These are phyloP conservation scores for Micrasema longulum DNA, from an alignment of 1,140 invertebrate species.

Conservation along the genomic window DNA sequence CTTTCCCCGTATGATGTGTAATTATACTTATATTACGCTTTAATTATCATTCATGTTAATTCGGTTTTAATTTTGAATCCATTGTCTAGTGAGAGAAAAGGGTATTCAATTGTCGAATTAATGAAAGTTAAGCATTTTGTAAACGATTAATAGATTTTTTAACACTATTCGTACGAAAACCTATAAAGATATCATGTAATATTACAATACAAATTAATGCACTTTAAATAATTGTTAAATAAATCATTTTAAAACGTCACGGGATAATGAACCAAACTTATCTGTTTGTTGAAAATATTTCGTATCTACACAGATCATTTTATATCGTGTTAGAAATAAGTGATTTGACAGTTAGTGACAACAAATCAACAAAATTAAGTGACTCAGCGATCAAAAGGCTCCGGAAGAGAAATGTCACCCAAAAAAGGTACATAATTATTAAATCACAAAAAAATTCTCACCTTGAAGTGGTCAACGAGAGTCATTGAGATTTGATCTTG, in stretches of 20 bases:
- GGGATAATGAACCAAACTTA: not conserved
- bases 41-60: slow-evolving; percentile 31
- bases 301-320: not conserved
- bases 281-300: slow-evolving; percentile 2
- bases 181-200: slow-evolving; percentile 8
- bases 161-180: slow-evolving; percentile 18
- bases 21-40: slow-evolving; percentile 26
- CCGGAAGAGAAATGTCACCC: slow-evolving; percentile 28
- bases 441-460: slow-evolving; percentile 13
- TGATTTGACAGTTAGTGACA: slow-evolving; percentile 11
- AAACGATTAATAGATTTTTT: slow-evolving; percentile 14
- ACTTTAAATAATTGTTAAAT: slow-evolving; percentile 7
- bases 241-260: no score
- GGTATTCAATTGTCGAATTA: slow-evolving; percentile 34
- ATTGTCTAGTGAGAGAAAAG: slow-evolving; percentile 24
- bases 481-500: slow-evolving; percentile 21
- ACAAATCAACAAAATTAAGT: slow-evolving; percentile 1
- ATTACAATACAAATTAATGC: not conserved
- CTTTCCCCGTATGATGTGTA: slow-evolving; percentile 18
- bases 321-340: not conserved
- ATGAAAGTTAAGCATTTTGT: slow-evolving; percentile 29
- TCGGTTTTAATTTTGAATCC: slow-evolving; percentile 30
- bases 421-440: slow-evolving; percentile 1
- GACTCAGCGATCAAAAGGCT: not conserved
- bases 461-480: slow-evolving; percentile 22